Evolutionary conservation across 2,113 vertebrate species (phyloP).

Genomic region (Chamaetylas fuelleborni): DNA sequence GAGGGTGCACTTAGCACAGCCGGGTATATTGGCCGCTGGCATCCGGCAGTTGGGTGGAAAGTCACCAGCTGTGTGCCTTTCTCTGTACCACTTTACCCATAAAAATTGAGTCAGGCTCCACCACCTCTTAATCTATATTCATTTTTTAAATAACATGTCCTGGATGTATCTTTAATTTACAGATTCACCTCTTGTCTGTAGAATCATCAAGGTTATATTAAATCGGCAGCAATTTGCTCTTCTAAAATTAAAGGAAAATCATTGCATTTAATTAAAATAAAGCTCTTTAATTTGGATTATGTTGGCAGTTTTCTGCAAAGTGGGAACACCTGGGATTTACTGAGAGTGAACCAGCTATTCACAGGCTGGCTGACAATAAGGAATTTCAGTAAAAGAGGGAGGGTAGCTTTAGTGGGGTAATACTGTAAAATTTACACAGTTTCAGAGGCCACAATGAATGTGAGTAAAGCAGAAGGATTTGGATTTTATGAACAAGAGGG

Average conservation of each 20-base stretch:
- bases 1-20: not conserved
- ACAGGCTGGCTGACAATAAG: not conserved
- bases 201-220: slow-evolving; percentile 67
- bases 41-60: not conserved
- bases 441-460: not conserved
- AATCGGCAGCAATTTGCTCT: slow-evolving; percentile 73
- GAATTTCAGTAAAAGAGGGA: not conserved
- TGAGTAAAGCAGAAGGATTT: not conserved
- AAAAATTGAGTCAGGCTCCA: not conserved
- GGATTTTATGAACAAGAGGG: not conserved
- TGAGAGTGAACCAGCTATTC: slow-evolving; percentile 45
- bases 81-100: not conserved
- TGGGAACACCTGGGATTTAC: slow-evolving; percentile 60
- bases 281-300: slow-evolving; percentile 72
- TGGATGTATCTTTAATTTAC: slow-evolving; percentile 14
- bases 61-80: not conserved
- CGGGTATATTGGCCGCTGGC: fast-evolving
- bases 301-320: slow-evolving; percentile 48
- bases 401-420: not conserved
- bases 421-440: not conserved
- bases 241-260: slow-evolving; percentile 78
- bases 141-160: not conserved
- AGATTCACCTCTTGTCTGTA: slow-evolving; percentile 47
- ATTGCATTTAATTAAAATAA: slow-evolving; percentile 90
- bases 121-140: not conserved